Conservation (phyloP, 2,888 invertebrate species). For the Acanthococcus lagerstroemiae region DNA sequence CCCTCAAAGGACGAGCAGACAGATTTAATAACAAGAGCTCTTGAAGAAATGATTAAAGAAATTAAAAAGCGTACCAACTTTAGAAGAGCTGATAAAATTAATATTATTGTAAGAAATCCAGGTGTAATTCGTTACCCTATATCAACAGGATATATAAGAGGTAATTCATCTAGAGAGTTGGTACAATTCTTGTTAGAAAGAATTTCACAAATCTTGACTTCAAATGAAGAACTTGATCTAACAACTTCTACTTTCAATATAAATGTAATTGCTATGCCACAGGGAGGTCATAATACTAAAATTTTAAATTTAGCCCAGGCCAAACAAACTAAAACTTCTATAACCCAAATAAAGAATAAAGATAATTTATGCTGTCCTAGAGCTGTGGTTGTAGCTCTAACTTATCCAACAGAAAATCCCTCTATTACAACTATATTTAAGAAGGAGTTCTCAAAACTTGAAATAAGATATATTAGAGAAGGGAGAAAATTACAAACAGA, state of each 20-base stretch:
- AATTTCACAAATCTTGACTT: conserved; percentile 18
- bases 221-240: conserved; percentile 21
- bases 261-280: background rate
- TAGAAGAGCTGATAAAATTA: background rate
- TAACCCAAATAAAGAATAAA: conserved; percentile 12
- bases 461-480: conserved; percentile 16
- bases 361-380: conserved; percentile 16
- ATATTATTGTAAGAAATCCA: background rate
- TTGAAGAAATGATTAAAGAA: conserved; percentile 1
- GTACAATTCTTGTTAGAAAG: background rate
- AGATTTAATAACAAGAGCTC: conserved; percentile 16
- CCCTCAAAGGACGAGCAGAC: background rate
- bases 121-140: conserved; percentile 3
- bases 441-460: background rate
- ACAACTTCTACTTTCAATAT: conserved; percentile 13
- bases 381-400: conserved; percentile 6
- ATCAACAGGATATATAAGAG: conserved; percentile 7
- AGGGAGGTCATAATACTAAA: background rate
- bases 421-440: conserved; percentile 5
- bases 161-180: background rate
- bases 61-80: conserved; percentile 6
- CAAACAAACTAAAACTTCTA: conserved; percentile 14
- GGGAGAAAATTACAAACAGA: conserved; percentile 16
- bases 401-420: no score
- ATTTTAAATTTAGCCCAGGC: conserved; percentile 10